Base-by-base conservation (phyloP, 1,140 invertebrate species). In the Choristoneura fumiferana region DNA sequence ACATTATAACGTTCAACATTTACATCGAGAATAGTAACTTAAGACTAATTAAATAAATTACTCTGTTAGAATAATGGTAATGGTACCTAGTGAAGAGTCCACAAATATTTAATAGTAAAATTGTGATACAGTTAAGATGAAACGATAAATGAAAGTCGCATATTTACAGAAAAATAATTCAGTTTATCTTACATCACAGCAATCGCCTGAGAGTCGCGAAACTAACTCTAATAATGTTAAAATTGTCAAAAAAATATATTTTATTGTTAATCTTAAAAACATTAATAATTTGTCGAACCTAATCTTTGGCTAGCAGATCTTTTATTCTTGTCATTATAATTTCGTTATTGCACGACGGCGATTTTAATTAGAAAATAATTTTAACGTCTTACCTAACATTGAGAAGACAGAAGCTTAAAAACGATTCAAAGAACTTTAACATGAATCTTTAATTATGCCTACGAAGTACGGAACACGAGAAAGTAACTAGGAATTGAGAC, bases 221-320 rank as follows among this genome's bases (percentile, higher is more conserved):
- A 78, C 84, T 84, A 84, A 72, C 70, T 67, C 71, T 82, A 81
- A 68, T 70, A 69, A 57, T 65, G 69, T 72, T 71, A 81, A 76
- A 71, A 73, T 72, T 76, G 71, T 78, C 70, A 75, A 72, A 76
- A 69, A 67, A 61, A 62, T 67, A 66, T 62, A 60, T 63, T 69
- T 66, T 57, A 59, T 37, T 60, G 39, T 62, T 60, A 39, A 74
- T 55, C 62, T 66, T 73, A 71, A 71, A 54, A 58, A 18, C 68
- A 65, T 63, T 68, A 75, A 70, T 63, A 70, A 66, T 69, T 71
- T 67, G 59, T 71, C 66, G 63, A 73, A 74, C 73, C 80, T 83
- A 84, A 81, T 87, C 84, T 87, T 87, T 87, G 84, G 84, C 80
- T 74, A 78, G 69, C 85, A 88, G 83, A 88, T 86, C 85, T 85